Conservation (phyloP, 2,797 vertebrate species). For the Fratercula arctica region DNA sequence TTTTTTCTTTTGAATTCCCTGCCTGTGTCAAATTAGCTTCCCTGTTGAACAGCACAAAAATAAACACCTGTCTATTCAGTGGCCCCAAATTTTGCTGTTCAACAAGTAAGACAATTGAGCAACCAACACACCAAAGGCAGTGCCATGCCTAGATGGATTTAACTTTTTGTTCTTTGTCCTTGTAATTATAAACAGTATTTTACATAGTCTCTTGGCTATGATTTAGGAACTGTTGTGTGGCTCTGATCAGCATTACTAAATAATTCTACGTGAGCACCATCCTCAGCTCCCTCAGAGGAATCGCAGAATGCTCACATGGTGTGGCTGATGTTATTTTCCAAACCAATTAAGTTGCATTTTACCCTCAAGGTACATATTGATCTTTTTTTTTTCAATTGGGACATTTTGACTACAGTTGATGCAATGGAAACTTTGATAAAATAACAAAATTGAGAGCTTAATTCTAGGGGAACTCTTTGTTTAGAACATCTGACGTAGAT, state of each 20-base stretch:
- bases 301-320: background rate
- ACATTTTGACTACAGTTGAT: slow-evolving; percentile 22
- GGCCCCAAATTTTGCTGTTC: background rate
- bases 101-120: background rate
- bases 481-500: background rate
- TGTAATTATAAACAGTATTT: background rate
- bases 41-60: background rate
- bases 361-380: slow-evolving; percentile 30
- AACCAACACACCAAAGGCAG: background rate
- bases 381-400: background rate
- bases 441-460: background rate
- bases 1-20: background rate
- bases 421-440: slow-evolving; percentile 59
- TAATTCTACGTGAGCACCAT: background rate
- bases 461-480: background rate
- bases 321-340: slow-evolving; percentile 34
- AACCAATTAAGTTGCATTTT: background rate
- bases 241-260: background rate
- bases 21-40: background rate
- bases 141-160: background rate
- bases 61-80: background rate
- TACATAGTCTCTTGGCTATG: background rate
- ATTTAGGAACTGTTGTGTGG: background rate
- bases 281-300: background rate
- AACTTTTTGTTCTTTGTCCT: background rate